phyloP scores from a whole-genome alignment of 2,888 invertebrate genomes.

The Boloria selene region DNA sequence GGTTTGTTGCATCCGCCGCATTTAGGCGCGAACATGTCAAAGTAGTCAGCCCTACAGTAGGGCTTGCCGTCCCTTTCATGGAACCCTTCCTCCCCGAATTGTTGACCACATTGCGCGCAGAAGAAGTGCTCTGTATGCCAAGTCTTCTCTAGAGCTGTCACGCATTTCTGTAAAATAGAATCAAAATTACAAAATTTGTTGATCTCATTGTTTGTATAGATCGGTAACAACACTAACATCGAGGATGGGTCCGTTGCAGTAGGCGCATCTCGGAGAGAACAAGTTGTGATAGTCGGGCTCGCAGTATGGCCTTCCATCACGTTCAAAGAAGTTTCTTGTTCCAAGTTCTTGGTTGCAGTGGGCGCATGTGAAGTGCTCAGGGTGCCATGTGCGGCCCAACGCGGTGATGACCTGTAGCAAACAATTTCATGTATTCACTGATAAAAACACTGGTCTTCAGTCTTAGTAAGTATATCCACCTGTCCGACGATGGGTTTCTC shows the following conservation, averaged over 20 bases:
- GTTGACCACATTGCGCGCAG: constrained; percentile 98
- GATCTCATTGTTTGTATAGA: background rate
- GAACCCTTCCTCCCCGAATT: constrained; percentile 98
- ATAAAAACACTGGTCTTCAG: constrained; percentile 6
- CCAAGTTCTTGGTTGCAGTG: constrained; percentile 98
- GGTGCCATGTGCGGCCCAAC: constrained; percentile 99
- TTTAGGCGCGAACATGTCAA: constrained; percentile 98
- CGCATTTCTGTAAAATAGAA: constrained; percentile 93
- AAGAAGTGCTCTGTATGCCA: constrained; percentile 99
- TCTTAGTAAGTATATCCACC: constrained; percentile 65
- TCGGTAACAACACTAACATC: constrained; percentile 88
- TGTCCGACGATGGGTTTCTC: constrained; percentile 99
- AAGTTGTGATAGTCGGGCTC: constrained; percentile 99
- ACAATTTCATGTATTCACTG: constrained; percentile 35
- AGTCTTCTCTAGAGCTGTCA: constrained; percentile 97
- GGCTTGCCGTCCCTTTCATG: constrained; percentile 98
- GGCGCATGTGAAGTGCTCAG: constrained; percentile 98
- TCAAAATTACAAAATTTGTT: constrained; percentile 5
- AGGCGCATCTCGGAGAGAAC: constrained; percentile 98
- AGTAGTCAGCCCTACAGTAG: constrained; percentile 97
- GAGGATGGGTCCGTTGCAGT: constrained; percentile 99
- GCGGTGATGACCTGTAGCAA: constrained; percentile 91
- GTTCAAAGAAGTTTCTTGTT: constrained; percentile 98
- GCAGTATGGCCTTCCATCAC: constrained; percentile 98
- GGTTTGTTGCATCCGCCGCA: constrained; percentile 97